A percentile compares a stretch with the other conserved stretches of the same genome.
These are phyloP conservation scores for Pogonocherus hispidulus DNA, from an alignment of 2,888 invertebrate species.

Conservation along the genomic window DNA sequence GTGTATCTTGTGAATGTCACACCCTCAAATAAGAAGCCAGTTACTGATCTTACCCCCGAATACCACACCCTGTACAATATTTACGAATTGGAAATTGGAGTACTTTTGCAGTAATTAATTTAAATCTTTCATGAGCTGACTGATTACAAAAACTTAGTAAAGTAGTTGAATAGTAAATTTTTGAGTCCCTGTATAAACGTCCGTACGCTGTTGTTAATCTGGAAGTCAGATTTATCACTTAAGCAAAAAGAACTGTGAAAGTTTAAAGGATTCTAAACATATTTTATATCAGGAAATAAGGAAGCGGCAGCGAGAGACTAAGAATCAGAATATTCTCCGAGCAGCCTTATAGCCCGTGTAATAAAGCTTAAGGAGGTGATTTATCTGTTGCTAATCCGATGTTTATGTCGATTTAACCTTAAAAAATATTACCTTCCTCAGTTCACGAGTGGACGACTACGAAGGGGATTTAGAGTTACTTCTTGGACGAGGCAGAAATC, in stretches of 20 bases:
- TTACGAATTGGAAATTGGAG: too few species aligned
- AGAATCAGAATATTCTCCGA: slow-evolving; percentile 25
- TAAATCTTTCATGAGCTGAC: too few species aligned
- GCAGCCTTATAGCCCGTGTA: slow-evolving; percentile 23
- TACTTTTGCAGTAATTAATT: too few species aligned
- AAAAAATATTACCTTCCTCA: slow-evolving; percentile 17
- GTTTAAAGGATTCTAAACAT: slow-evolving; percentile 26
- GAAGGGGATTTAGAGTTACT: slow-evolving; percentile 11
- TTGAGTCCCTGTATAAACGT: too few species aligned
- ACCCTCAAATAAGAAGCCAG: too few species aligned
- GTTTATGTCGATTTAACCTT: slow-evolving; percentile 31
- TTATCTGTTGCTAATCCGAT: slow-evolving; percentile 33
- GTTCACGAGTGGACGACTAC: background rate
- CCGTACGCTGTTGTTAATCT: too few species aligned
- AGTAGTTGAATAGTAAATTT: too few species aligned
- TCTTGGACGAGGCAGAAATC: background rate
- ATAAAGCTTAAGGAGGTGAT: slow-evolving; percentile 32
- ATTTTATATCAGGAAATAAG: slow-evolving; percentile 20
- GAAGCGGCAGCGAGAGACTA: slow-evolving; percentile 8
- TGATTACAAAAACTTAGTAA: too few species aligned
- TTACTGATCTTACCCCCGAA: too few species aligned
- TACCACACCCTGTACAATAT: too few species aligned
- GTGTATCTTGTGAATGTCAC: too few species aligned
- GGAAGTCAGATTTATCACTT: too few species aligned
- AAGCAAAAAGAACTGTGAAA: slow-evolving; percentile 5